A percentile compares a stretch with the other conserved stretches of the same genome.
Evolutionary conservation across 1,140 invertebrate genomes (phyloP).

Genomic region (Parasteatoda tepidariorum): DNA sequence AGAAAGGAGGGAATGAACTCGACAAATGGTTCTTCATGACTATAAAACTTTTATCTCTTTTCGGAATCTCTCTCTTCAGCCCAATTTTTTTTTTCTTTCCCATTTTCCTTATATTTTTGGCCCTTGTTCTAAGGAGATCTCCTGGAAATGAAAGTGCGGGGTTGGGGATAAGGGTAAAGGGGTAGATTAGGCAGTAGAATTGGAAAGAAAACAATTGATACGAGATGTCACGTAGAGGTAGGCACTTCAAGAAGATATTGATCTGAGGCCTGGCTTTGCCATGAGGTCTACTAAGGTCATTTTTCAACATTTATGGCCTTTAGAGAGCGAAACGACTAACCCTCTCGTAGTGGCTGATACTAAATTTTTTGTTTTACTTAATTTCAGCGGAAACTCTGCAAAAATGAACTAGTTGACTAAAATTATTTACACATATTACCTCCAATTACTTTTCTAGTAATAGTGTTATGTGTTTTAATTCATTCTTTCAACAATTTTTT

Average conservation of each 20-base stretch:
- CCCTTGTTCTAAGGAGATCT: neutral
- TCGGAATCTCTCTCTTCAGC: neutral
- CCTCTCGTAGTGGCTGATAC: too few species aligned
- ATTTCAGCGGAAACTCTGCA: too few species aligned
- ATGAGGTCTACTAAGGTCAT: neutral
- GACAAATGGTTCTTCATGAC: slow-evolving; percentile 58
- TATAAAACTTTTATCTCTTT: slow-evolving; percentile 54
- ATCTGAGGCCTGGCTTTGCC: neutral
- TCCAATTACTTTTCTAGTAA: too few species aligned
- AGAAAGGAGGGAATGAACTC: slow-evolving; percentile 34
- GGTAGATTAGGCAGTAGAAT: neutral
- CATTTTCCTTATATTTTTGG: neutral
- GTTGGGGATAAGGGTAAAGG: neutral
- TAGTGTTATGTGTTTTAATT: too few species aligned
- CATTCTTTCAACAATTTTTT: too few species aligned
- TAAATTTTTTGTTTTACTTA: too few species aligned
- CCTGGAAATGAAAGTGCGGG: neutral
- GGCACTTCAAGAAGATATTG: slow-evolving; percentile 12
- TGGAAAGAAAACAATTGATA: slow-evolving; percentile 22
- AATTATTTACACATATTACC: too few species aligned
- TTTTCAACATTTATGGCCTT: neutral
- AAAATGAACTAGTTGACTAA: too few species aligned
- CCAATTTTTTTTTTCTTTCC: neutral
- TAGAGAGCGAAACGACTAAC: too few species aligned
- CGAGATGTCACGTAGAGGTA: slow-evolving; percentile 38